These are phyloP conservation scores for Choreutis nemorana DNA, from an alignment of 2,888 invertebrate genomes.

Conservation along the genomic window DNA sequence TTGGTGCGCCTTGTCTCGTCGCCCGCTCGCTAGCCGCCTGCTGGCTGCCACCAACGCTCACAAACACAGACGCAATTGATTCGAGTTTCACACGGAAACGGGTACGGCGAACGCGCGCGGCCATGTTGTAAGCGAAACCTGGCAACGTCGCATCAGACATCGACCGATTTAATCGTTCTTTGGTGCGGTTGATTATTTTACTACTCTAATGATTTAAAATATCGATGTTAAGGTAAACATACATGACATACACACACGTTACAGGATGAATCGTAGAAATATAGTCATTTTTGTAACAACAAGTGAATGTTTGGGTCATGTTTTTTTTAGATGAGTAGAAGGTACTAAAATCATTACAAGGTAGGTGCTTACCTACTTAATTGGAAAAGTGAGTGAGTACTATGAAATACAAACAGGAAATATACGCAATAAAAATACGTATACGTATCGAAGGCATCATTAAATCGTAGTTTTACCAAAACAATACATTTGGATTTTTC, in stretches of 20 bases:
- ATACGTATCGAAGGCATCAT: no score
- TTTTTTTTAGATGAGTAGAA: no score
- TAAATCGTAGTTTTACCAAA: no score
- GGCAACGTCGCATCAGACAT: conserved; percentile 65
- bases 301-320: no score
- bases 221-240: not conserved
- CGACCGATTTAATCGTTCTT: conserved; percentile 58
- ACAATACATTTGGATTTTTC: no score
- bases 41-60: conserved; percentile 11
- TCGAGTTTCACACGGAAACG: conserved; percentile 66
- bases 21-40: conserved; percentile 10
- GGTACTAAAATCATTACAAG: no score
- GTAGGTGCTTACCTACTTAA: no score
- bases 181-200: conserved; percentile 34
- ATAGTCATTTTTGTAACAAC: not conserved
- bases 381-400: no score
- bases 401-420: no score
- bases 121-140: conserved; percentile 61
- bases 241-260: not conserved
- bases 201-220: not conserved
- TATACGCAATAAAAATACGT: no score
- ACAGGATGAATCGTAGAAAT: not conserved
- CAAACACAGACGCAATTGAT: conserved; percentile 49
- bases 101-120: conserved; percentile 57
- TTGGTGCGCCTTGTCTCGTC: conserved; percentile 30